Evolutionary conservation across 2,113 vertebrate species (phyloP).

Genomic region (Trichechus manatus): DNA sequence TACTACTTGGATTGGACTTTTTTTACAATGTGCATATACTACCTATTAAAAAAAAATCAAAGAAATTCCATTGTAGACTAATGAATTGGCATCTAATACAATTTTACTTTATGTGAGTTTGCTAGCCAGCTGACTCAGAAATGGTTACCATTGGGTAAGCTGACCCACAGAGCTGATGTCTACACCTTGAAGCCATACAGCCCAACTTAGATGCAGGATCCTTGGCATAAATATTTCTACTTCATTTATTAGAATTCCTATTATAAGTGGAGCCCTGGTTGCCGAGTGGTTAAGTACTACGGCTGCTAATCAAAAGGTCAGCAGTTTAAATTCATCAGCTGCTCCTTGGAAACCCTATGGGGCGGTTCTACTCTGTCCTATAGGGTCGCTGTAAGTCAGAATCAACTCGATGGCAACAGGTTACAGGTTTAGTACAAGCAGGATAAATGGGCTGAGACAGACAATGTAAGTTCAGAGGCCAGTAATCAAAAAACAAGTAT

Average conservation of each 20-base stretch:
- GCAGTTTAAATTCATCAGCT: too few species aligned
- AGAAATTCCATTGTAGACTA: constrained; percentile 14
- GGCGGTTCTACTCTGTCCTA: too few species aligned
- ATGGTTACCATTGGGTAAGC: not conserved
- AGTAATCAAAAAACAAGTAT: not conserved
- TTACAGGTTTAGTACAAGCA: not conserved
- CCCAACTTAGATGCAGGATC: not conserved
- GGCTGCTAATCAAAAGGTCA: too few species aligned
- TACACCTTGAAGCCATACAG: not conserved
- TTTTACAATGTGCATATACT: too few species aligned
- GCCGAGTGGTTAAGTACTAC: too few species aligned
- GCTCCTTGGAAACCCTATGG: too few species aligned
- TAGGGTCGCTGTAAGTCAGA: too few species aligned
- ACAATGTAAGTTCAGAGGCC: not conserved
- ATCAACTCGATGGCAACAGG: too few species aligned
- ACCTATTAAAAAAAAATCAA: not conserved
- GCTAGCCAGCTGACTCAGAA: not conserved
- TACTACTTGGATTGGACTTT: not conserved
- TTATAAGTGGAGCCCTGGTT: not conserved
- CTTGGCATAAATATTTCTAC: not conserved
- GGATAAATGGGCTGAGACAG: not conserved
- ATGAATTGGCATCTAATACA: not conserved
- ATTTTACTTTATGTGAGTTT: not conserved
- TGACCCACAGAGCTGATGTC: not conserved
- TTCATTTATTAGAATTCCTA: constrained; percentile 31